These are phyloP conservation scores for Argyresthia albistria DNA, from an alignment of 2,888 invertebrate species.

Conservation along the genomic window DNA sequence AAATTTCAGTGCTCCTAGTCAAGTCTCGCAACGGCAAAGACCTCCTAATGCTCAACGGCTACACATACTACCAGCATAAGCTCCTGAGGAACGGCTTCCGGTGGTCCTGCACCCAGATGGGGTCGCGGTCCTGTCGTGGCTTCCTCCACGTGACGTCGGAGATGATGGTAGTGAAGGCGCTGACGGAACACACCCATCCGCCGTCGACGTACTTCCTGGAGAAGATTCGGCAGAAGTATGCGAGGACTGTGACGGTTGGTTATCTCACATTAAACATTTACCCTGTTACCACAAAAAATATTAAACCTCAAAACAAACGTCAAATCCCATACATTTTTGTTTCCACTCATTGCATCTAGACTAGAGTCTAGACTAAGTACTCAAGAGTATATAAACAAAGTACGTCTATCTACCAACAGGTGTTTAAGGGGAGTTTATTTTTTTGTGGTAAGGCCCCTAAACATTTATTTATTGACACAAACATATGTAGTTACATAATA, in stretches of 20 bases:
- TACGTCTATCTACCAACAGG: too few relatives aligned
- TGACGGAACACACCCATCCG: slow-evolving; percentile 53
- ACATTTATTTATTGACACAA: too few relatives aligned
- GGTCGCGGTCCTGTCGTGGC: slow-evolving; percentile 56
- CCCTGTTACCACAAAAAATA: too few relatives aligned
- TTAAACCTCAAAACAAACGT: too few relatives aligned
- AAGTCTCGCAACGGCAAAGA: slow-evolving; percentile 57
- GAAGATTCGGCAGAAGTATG: slow-evolving; percentile 19
- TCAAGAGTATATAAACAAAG: too few relatives aligned
- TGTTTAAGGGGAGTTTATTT: too few relatives aligned
- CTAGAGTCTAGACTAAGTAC: too few relatives aligned
- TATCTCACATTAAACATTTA: not conserved
- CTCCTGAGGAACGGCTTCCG: slow-evolving; percentile 50
- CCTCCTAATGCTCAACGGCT: slow-evolving; percentile 53
- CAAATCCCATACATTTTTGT: too few relatives aligned
- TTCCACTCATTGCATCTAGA: too few relatives aligned
- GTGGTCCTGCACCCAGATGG: slow-evolving; percentile 67
- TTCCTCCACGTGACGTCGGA: slow-evolving; percentile 55
- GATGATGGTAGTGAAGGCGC: slow-evolving; percentile 51
- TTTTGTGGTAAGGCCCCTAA: too few relatives aligned
- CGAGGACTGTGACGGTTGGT: not conserved
- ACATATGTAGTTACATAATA: too few relatives aligned
- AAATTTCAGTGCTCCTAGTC: slow-evolving; percentile 51
- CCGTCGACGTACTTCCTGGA: slow-evolving; percentile 48
- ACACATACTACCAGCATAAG: slow-evolving; percentile 62